phyloP scores from a whole-genome alignment of 2,888 invertebrate genomes.

The Caenorhabditis drosophilae region DNA sequence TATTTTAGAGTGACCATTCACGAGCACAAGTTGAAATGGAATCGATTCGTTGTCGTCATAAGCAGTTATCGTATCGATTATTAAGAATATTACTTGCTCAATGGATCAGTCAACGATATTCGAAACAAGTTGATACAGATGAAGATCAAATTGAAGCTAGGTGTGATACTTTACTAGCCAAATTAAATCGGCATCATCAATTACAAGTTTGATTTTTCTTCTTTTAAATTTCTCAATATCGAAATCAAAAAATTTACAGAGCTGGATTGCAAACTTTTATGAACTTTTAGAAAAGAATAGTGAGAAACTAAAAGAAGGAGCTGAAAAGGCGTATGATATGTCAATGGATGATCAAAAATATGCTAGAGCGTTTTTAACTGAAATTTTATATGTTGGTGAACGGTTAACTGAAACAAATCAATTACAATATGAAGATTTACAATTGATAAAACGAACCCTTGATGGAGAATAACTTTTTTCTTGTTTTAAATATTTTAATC shows the following conservation, averaged over 20 bases:
- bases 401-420: conserved; percentile 10
- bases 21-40: conserved; percentile 21
- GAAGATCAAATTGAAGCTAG: conserved; percentile 79
- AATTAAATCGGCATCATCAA: conserved; percentile 88
- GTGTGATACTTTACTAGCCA: conserved; percentile 83
- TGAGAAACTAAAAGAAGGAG: conserved; percentile 15
- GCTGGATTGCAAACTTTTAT: conserved; percentile 21
- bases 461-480: conserved; percentile 16
- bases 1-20: conserved; percentile 19
- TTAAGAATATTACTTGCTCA: conserved; percentile 40
- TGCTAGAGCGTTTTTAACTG: conserved; percentile 22
- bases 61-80: conserved; percentile 29
- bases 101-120: conserved; percentile 38
- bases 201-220: conserved; percentile 77
- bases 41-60: conserved; percentile 21
- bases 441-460: conserved; percentile 10
- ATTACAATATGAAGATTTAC: conserved; percentile 19
- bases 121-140: conserved; percentile 40
- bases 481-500: conserved; percentile 2
- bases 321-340: conserved; percentile 25
- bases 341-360: conserved; percentile 18
- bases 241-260: conserved; percentile 14
- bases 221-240: not conserved
- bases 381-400: conserved; percentile 18
- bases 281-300: conserved; percentile 17